Evolutionary conservation across 2,888 invertebrate species (phyloP), one percentile per base, ranked within the genome.

Genomic region (Galerucella pusilla): DNA sequence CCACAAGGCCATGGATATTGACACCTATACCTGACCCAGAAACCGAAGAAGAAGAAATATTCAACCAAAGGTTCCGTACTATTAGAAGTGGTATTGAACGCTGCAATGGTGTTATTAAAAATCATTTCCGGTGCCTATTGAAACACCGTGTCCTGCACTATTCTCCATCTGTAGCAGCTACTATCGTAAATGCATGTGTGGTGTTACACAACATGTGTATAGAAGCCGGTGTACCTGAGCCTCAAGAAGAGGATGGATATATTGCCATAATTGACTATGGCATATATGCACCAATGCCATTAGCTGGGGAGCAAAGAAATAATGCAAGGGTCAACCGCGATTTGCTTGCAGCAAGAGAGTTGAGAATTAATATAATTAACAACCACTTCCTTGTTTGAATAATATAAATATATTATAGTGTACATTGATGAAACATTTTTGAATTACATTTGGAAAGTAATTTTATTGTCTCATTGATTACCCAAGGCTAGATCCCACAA

Each of bases 161-260:
- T 57, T 35, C 65, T 28, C 75, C 73, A 35, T 54, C 68, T 61
- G 20, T 25, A 11, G 66, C 70, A 54, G 60, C n/a, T 12, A 49
- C 6, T 14, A 75, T 75, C 11, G 46, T 68, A 52, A 76, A 76
- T 57, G 61, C 63, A 35, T 75, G 73, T 73, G 57, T 46, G 16
- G 69, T 73, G 9, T 73, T 75, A 25, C 75, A 73, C 69, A 73
- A 75, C 35, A 69, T 75, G 68, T 75, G 72, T 46, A 54, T 75
- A 64, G 59, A 12, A 68, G 35, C 35, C 20, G 60, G 60, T 71
- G 20, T 71, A 28, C 60, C 64, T 52, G 35, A 61, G 11, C 68
- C 59, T 35, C 11, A 60, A 49, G 74, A 69, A 7, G 68, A 73
- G 42, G 16, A 64, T 16, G 54, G 35, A 52, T n/a, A 16, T 61